Percentiles rank a stretch among this genome's conserved stretches.
These are phyloP conservation scores for Trinorchestia longiramus DNA, from an alignment of 1,140 invertebrate genomes.

Conservation along the genomic window DNA sequence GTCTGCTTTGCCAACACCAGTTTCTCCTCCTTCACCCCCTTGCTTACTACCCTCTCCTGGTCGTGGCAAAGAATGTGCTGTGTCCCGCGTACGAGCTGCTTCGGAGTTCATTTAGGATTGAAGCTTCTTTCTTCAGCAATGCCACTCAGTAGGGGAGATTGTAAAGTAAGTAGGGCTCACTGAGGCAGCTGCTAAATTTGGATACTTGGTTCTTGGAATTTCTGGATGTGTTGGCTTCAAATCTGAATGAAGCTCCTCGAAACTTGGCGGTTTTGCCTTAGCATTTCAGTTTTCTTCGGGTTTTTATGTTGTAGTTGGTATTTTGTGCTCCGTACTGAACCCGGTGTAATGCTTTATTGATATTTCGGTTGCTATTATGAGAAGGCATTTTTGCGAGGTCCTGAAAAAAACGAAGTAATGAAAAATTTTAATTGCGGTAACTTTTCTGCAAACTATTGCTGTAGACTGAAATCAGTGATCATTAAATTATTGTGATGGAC, in stretches of 20 bases:
- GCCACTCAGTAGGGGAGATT: neutral
- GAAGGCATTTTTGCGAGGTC: too few relatives aligned
- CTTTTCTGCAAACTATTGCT: too few relatives aligned
- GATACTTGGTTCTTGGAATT: neutral
- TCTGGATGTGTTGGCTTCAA: neutral
- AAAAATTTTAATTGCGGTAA: too few relatives aligned
- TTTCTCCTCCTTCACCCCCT: neutral
- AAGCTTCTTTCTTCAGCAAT: neutral
- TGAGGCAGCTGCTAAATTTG: neutral
- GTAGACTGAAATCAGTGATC: too few relatives aligned
- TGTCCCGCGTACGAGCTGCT: neutral
- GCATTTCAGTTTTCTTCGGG: too few relatives aligned
- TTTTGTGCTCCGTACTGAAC: too few relatives aligned
- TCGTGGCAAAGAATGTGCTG: slow-evolving; percentile 24
- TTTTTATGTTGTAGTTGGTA: too few relatives aligned
- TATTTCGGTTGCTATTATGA: too few relatives aligned
- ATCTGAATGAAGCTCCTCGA: neutral
- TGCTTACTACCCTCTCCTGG: neutral
- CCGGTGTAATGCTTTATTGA: too few relatives aligned
- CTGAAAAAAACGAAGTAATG: too few relatives aligned
- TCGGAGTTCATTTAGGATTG: neutral
- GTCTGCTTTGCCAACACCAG: neutral
- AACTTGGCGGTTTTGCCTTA: neutral
- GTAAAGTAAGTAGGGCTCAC: neutral
- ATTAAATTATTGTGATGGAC: too few relatives aligned